Base-by-base conservation (phyloP, 2,888 invertebrate species). In the Pycnomerus fuliginosus region DNA sequence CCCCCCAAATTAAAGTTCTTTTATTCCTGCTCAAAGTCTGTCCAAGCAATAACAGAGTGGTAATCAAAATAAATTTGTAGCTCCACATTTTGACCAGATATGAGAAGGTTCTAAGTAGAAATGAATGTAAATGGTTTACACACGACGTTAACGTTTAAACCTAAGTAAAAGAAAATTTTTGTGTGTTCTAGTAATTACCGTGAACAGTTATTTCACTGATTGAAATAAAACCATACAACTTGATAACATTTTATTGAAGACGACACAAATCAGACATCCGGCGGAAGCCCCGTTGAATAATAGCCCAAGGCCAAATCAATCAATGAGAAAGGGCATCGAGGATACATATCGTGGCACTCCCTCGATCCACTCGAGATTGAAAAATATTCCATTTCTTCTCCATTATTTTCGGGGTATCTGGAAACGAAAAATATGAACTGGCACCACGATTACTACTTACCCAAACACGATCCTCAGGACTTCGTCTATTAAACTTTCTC, bases 401-500 rank as follows among this genome's bases (percentile, higher is more conserved):
- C 20, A 3, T 3, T 1, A 16, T 31, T 16, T 23, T 17, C n/a
- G 12, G 7, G 47, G 38, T 47, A 46, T 36, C 46, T 46, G 17
- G 20, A 41, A 37, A 13, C 3, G 3, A 41, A 33, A 34, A 33
- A 15, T 4, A 13, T 29, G 3, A 29, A 1, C 10, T 3, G 14
- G 17, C 5, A 11, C 12, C 7, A 14, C 14, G 22, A 14, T 20
- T 24, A 23, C 17, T n/a, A 7, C 33, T 13, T 35, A 87, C 87
- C 83, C 78, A 55, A 88, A 85, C 16, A 86, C 73, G 10, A 80
- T 80, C 57, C 84, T 76, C 46, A 87, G 77, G 68, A 88, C 79
- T 68, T 87, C 84, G 52, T 85, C 80, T 1, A 85, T 66, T 72
- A 86, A 78, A 40, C 82, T 84, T 13, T 54, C 54, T 37, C 60